Conservation (phyloP, 2,888 invertebrate species). For the Laspeyria flexula region DNA sequence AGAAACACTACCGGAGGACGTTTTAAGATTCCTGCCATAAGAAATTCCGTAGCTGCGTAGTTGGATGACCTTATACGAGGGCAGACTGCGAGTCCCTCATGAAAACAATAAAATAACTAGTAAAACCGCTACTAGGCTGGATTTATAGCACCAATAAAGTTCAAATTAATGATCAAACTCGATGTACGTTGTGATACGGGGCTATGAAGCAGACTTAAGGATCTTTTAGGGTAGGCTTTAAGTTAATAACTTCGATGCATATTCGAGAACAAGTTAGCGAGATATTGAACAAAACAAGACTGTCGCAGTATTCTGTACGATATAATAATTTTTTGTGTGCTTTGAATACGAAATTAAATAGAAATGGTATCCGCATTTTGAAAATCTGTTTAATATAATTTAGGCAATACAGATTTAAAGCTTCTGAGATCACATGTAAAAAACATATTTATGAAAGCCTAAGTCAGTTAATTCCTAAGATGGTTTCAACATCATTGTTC, state of each 20-base stretch:
- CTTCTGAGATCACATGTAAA: neutral
- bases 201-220: slow-evolving; percentile 19
- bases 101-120: slow-evolving; percentile 59
- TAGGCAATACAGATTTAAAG: neutral
- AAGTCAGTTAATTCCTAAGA: neutral
- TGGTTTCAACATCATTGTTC: neutral
- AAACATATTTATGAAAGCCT: neutral
- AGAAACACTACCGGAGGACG: slow-evolving; percentile 2
- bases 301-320: neutral
- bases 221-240: neutral
- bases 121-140: slow-evolving; percentile 58
- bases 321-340: neutral
- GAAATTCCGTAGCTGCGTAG: slow-evolving; percentile 18
- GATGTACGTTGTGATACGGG: slow-evolving; percentile 36
- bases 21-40: slow-evolving; percentile 13
- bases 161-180: slow-evolving; percentile 60
- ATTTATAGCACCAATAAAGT: slow-evolving; percentile 64
- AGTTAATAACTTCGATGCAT: slow-evolving; percentile 13
- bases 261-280: neutral
- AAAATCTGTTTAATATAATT: neutral
- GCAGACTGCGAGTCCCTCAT: slow-evolving; percentile 51
- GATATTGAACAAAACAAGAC: slow-evolving; percentile 1
- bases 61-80: slow-evolving; percentile 40
- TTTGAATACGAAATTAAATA: neutral
- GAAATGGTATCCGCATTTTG: neutral